Evolutionary conservation across 2,113 vertebrate species (phyloP).

Genomic region (Entomyzon cyanotis): DNA sequence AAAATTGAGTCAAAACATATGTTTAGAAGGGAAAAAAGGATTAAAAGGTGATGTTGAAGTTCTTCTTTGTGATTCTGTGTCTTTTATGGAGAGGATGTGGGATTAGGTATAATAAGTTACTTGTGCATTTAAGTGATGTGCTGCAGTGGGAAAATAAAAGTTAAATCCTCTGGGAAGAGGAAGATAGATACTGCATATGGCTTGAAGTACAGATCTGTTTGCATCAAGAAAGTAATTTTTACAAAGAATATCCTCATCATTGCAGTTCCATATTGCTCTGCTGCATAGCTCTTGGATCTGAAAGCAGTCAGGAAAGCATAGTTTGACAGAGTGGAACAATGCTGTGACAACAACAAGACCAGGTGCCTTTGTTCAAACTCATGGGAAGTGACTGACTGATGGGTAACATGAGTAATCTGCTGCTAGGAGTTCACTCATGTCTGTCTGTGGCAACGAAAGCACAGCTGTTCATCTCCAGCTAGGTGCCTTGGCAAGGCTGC

Average conservation of each 20-base stretch:
- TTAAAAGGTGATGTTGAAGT: not conserved
- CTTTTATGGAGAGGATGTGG: not conserved
- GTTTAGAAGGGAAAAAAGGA: not conserved
- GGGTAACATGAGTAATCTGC: not conserved
- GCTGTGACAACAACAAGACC: not conserved
- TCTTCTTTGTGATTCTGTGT: not conserved
- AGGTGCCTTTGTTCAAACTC: slow-evolving; percentile 24
- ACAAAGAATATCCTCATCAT: not conserved
- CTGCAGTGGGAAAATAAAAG: not conserved
- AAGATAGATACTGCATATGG: not conserved
- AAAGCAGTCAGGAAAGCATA: not conserved
- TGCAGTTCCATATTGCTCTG: not conserved
- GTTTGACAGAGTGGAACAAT: not conserved
- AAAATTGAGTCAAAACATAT: not conserved
- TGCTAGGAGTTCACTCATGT: not conserved
- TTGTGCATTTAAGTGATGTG: not conserved
- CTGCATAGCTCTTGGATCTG: not conserved
- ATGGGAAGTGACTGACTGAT: slow-evolving; percentile 45
- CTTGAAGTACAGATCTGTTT: not conserved
- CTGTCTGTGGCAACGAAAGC: not conserved
- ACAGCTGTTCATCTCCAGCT: not conserved
- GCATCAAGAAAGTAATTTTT: not conserved
- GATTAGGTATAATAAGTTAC: not conserved
- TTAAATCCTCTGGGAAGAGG: not conserved
- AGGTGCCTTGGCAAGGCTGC: not conserved